Evolutionary conservation across 2,113 vertebrate genomes (phyloP).

Genomic region (Peromyscus polionotus): DNA sequence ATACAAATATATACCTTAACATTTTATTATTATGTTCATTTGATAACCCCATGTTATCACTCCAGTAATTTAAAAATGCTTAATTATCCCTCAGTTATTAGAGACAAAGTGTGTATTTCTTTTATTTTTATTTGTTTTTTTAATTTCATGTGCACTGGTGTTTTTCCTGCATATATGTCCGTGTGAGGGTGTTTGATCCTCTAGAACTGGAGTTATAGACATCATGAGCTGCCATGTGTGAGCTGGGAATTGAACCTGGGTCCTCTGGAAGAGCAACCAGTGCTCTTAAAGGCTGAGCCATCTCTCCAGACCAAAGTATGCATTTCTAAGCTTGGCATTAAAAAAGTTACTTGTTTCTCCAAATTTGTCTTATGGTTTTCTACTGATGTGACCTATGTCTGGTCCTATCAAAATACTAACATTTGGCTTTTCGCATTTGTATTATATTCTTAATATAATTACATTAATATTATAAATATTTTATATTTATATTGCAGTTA

Average conservation of each 20-base stretch:
- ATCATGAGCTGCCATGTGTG: background rate
- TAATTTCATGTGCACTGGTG: background rate
- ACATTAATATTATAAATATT: background rate
- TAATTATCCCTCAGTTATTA: background rate
- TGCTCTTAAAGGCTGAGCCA: background rate
- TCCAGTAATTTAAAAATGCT: background rate
- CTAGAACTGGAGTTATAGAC: background rate
- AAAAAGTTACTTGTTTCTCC: background rate
- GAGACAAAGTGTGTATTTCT: background rate
- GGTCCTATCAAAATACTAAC: background rate
- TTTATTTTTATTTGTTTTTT: background rate
- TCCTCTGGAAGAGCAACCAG: background rate
- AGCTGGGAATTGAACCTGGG: background rate
- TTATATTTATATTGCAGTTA: background rate
- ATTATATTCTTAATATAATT: background rate
- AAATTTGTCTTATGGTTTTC: background rate
- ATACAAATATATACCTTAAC: background rate
- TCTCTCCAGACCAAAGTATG: background rate
- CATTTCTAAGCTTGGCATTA: background rate
- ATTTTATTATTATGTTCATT: background rate
- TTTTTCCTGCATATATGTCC: background rate
- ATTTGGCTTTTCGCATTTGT: slow-evolving; percentile 20
- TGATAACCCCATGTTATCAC: background rate
- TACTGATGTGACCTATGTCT: background rate
- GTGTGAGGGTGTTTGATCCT: background rate